Evolutionary conservation across 2,113 vertebrate genomes (phyloP).

Genomic region (Gavia stellata): DNA sequence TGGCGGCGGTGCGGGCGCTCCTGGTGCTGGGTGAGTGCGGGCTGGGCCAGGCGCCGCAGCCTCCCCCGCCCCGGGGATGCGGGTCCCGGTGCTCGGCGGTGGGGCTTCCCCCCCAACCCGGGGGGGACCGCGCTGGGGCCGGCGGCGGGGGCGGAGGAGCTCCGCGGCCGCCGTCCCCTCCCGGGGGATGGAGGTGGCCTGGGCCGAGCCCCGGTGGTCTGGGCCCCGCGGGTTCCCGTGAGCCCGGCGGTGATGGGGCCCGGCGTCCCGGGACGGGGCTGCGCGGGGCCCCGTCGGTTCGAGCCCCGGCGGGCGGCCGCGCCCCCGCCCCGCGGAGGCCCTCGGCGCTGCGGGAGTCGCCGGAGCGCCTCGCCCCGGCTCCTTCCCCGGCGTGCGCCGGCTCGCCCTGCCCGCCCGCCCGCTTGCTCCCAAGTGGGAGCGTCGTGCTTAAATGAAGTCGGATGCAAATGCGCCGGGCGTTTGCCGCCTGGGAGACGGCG

Average conservation of each 20-base stretch:
- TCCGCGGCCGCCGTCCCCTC: not conserved
- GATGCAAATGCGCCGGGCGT: not conserved
- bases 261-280: no score
- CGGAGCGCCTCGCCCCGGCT: not conserved
- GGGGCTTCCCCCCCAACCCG: not conserved
- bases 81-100: not conserved
- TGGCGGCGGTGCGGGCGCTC: constrained; percentile 33
- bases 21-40: constrained; percentile 40
- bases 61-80: not conserved
- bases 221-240: not conserved
- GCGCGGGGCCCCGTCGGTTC: no score
- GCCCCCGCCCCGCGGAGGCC: not conserved
- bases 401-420: not conserved
- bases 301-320: not conserved
- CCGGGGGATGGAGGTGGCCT: not conserved
- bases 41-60: not conserved
- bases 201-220: not conserved
- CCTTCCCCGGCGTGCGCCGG: not conserved
- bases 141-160: not conserved
- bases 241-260: not conserved
- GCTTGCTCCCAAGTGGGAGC: not conserved
- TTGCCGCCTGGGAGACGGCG: not conserved
- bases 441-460: not conserved
- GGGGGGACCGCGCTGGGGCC: no score
- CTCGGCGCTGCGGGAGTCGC: not conserved